A percentile compares a stretch with the other conserved stretches of the same genome.
Evolutionary conservation across 2,888 invertebrate genomes (phyloP).

Genomic region (Melangyna quadrimaculata): DNA sequence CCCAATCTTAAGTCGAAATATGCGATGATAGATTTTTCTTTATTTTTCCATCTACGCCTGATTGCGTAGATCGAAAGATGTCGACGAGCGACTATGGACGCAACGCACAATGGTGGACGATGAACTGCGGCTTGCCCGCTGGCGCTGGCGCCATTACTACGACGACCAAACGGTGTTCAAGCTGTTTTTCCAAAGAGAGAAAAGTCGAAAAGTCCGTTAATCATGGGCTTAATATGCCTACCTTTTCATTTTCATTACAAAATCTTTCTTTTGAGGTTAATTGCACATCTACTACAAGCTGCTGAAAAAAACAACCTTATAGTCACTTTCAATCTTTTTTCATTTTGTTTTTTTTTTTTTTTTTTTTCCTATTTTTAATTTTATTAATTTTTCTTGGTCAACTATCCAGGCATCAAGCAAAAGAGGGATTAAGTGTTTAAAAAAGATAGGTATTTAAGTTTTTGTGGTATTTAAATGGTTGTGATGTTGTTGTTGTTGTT

Average conservation of each 20-base stretch:
- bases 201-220: constrained; percentile 48
- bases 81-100: background rate
- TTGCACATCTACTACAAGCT: constrained; percentile 40
- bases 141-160: constrained; percentile 1
- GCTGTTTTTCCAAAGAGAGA: constrained; percentile 23
- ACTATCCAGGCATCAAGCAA: background rate
- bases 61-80: constrained; percentile 11
- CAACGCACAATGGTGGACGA: background rate
- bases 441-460: background rate
- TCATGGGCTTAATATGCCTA: constrained; percentile 51
- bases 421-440: constrained; percentile 27
- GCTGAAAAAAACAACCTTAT: constrained; percentile 1
- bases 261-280: constrained; percentile 64
- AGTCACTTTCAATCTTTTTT: constrained; percentile 59
- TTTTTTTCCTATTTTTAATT: background rate
- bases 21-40: constrained; percentile 31
- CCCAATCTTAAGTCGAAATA: constrained; percentile 19
- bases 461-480: constrained; percentile 5
- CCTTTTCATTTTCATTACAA: constrained; percentile 59
- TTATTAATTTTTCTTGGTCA: constrained; percentile 28
- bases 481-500: background rate
- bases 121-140: too few species aligned
- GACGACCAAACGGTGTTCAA: background rate
- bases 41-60: background rate
- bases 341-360: too few species aligned